These are phyloP conservation scores for Byasa hedistus DNA, from an alignment of 2,888 invertebrate species.

Conservation along the genomic window DNA sequence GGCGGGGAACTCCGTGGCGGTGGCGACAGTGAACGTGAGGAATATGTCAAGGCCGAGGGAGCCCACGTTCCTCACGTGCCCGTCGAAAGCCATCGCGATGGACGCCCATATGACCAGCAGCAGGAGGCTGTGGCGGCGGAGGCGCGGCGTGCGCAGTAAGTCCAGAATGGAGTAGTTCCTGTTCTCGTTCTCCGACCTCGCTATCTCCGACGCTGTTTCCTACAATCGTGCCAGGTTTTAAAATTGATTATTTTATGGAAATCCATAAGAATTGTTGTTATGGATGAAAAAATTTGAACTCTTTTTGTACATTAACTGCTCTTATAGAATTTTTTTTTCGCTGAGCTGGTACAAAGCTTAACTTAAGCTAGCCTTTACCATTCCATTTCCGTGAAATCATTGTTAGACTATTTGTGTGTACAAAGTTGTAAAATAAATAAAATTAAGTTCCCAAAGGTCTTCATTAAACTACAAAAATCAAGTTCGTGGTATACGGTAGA, in stretches of 20 bases:
- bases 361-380: too few species aligned
- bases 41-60: conserved; percentile 89
- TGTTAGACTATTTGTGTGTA: too few species aligned
- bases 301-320: too few species aligned
- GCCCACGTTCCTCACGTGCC: conserved; percentile 92
- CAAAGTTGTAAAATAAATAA: too few species aligned
- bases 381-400: too few species aligned
- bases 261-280: too few species aligned
- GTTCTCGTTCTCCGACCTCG: conserved; percentile 84
- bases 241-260: not conserved
- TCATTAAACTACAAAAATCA: too few species aligned
- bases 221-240: conserved; percentile 40
- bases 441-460: too few species aligned
- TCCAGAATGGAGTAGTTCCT: conserved; percentile 88
- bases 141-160: conserved; percentile 87
- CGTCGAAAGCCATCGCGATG: conserved; percentile 91
- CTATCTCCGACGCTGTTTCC: conserved; percentile 84
- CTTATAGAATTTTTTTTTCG: too few species aligned
- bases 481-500: too few species aligned
- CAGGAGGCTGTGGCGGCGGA: conserved; percentile 85
- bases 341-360: too few species aligned
- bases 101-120: conserved; percentile 91
- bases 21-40: conserved; percentile 90
- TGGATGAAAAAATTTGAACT: too few species aligned
- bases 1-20: conserved; percentile 90